phyloP scores from a whole-genome alignment of 2,888 invertebrate species.

The Drosophila diplacantha region DNA sequence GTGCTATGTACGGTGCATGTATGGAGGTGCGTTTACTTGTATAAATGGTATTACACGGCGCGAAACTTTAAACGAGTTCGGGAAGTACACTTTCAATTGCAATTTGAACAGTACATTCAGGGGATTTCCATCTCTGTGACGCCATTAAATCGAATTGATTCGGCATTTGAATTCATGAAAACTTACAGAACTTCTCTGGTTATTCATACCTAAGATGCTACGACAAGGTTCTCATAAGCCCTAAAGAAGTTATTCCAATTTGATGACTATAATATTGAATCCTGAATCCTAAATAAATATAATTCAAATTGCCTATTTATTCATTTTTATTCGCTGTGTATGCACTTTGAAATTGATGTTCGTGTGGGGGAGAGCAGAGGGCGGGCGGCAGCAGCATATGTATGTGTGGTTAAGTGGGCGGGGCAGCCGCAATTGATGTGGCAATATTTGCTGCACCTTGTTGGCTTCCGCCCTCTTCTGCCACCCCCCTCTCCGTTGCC shows the following conservation, averaged over 20 bases:
- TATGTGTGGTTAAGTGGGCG: slow-evolving; percentile 28
- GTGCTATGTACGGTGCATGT: not conserved
- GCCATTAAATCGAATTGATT: too few species aligned
- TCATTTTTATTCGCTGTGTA: slow-evolving; percentile 6
- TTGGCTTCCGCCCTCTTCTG: slow-evolving; percentile 20
- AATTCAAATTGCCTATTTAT: too few species aligned
- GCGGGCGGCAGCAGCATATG: not conserved
- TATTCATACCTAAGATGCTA: too few species aligned
- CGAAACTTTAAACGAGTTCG: not conserved
- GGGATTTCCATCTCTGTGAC: not conserved
- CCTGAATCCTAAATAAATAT: too few species aligned
- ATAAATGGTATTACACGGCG: slow-evolving; percentile 3
- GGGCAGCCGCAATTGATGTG: slow-evolving; percentile 38
- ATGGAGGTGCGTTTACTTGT: not conserved
- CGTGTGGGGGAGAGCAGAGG: slow-evolving; percentile 1
- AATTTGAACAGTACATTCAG: too few species aligned
- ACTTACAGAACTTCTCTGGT: too few species aligned
- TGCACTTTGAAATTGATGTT: slow-evolving; percentile 61
- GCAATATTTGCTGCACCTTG: slow-evolving; percentile 42
- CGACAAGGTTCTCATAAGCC: too few species aligned
- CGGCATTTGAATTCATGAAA: too few species aligned
- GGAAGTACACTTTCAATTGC: not conserved
- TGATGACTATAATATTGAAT: too few species aligned
- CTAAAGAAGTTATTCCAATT: too few species aligned
- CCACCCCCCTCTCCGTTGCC: not conserved